These are phyloP conservation scores for Microtus ochrogaster DNA, from an alignment of 2,113 vertebrate species.

Conservation along the genomic window DNA sequence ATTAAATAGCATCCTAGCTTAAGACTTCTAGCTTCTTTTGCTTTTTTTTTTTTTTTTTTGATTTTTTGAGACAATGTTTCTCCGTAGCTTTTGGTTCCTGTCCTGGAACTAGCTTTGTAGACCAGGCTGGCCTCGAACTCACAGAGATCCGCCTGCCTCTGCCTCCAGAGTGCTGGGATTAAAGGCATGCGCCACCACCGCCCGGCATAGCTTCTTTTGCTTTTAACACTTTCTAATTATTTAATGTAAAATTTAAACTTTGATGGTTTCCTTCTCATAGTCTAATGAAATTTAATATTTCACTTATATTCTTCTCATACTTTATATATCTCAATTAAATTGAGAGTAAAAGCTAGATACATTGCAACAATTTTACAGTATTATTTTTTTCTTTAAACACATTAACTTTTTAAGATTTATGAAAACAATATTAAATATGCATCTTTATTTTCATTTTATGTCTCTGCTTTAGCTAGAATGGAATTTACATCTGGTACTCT, in stretches of 20 bases:
- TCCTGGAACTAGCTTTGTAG: no score
- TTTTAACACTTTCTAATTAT: conserved; percentile 4
- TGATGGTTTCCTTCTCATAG: not conserved
- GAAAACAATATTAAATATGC: not conserved
- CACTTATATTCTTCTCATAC: not conserved
- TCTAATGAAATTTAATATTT: not conserved
- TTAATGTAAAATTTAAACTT: not conserved
- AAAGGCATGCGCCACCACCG: no score
- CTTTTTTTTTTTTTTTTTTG: no score
- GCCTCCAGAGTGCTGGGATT: no score
- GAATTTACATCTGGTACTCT: not conserved
- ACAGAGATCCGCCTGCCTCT: no score
- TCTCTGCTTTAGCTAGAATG: not conserved
- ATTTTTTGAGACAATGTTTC: no score
- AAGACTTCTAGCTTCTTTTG: not conserved
- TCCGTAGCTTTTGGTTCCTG: no score
- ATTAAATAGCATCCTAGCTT: not conserved
- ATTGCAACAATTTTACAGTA: not conserved
- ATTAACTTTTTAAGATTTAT: not conserved
- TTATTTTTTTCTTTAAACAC: not conserved
- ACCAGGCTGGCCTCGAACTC: no score
- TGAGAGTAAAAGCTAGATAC: not conserved
- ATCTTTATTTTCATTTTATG: not conserved
- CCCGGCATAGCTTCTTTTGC: not conserved
- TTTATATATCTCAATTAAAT: not conserved